Percentiles rank a stretch among this genome's conserved stretches.
Evolutionary conservation across 2,113 vertebrate species (phyloP).

Genomic region (Erinaceus europaeus): DNA sequence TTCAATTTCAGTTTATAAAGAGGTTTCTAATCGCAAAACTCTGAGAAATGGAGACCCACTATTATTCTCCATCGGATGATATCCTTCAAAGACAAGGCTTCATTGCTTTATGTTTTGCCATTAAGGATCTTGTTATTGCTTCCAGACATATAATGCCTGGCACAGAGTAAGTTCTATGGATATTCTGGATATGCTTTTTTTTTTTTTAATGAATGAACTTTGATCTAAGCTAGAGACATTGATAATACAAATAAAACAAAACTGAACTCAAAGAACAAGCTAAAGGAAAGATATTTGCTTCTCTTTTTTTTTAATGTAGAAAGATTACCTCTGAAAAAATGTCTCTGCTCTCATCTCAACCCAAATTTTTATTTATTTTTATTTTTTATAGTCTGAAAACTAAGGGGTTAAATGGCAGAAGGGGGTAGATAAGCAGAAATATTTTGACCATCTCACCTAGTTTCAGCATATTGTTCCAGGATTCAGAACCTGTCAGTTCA

Average conservation of each 20-base stretch:
- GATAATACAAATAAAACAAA: constrained; percentile 29
- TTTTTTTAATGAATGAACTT: constrained; percentile 11
- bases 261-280: constrained; percentile 37
- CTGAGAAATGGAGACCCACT: not conserved
- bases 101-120: constrained; percentile 14
- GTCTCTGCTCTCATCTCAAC: not conserved
- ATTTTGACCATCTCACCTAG: constrained; percentile 74
- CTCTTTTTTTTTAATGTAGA: constrained; percentile 26
- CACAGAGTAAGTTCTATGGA: not conserved
- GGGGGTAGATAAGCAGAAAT: constrained; percentile 11
- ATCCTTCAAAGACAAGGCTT: not conserved
- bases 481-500: constrained; percentile 50
- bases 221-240: constrained; percentile 31
- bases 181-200: too few relatives aligned
- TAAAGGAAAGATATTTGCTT: constrained; percentile 17
- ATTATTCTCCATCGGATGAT: not conserved
- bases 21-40: not conserved
- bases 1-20: not conserved
- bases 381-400: not conserved
- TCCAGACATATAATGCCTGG: not conserved
- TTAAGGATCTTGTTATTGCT: constrained; percentile 8
- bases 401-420: not conserved
- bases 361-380: constrained; percentile 8
- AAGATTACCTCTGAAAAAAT: not conserved
- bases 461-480: constrained; percentile 64